phyloP scores from a whole-genome alignment of 2,888 invertebrate genomes.

The Sylvicola cinctus region DNA sequence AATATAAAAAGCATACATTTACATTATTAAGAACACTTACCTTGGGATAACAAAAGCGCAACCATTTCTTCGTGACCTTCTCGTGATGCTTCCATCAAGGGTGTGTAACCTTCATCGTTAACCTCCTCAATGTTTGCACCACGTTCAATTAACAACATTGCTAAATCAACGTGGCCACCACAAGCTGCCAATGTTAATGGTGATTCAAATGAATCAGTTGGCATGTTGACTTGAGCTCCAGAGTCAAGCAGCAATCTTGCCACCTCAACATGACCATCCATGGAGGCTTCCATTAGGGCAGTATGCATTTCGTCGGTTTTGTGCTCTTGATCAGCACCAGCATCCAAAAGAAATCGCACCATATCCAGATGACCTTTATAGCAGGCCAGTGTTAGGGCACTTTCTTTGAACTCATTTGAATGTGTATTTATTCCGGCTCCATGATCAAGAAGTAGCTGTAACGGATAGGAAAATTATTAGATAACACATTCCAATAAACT shows the following conservation, averaged over 20 bases:
- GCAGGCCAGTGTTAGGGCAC: slow-evolving; percentile 83
- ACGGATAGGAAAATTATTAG: slow-evolving; percentile 4
- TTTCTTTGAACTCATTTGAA: slow-evolving; percentile 98
- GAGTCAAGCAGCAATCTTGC: slow-evolving; percentile 84
- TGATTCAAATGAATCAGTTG: slow-evolving; percentile 97
- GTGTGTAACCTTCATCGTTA: slow-evolving; percentile 98
- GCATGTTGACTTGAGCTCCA: slow-evolving; percentile 96
- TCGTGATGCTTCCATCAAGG: slow-evolving; percentile 95
- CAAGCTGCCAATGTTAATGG: slow-evolving; percentile 95
- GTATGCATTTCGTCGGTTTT: slow-evolving; percentile 99
- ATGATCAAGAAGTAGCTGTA: slow-evolving; percentile 60
- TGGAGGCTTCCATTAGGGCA: slow-evolving; percentile 97
- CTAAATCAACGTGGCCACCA: slow-evolving; percentile 95
- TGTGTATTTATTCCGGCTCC: slow-evolving; percentile 98
- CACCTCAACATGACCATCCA: slow-evolving; percentile 99
- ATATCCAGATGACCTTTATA: slow-evolving; percentile 94
- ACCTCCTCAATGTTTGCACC: slow-evolving; percentile 98
- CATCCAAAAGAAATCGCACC: slow-evolving; percentile 87
- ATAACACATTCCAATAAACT: neutral
- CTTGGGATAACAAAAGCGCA: slow-evolving; percentile 74
- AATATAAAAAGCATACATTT: neutral
- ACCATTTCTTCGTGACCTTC: slow-evolving; percentile 99
- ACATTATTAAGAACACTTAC: slow-evolving; percentile 19
- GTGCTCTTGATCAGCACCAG: slow-evolving; percentile 93
- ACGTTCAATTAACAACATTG: slow-evolving; percentile 82